Conservation (phyloP, 1,140 invertebrate species). For the Venturia canescens region DNA sequence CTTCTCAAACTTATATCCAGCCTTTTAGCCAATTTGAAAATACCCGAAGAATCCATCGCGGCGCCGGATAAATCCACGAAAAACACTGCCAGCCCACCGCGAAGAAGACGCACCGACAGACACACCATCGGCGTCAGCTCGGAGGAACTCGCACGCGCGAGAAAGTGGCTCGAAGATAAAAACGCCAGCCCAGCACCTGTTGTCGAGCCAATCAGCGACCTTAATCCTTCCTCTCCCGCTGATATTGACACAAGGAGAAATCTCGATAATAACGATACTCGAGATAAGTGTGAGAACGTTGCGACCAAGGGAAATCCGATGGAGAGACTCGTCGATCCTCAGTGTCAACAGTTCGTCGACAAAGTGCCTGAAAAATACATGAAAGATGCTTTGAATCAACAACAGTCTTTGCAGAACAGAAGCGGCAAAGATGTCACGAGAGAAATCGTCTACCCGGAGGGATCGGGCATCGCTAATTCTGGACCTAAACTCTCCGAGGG, state of each 20-base stretch:
- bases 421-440: conserved; percentile 48
- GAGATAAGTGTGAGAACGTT: conserved; percentile 33
- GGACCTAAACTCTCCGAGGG: background rate
- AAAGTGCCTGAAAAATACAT: conserved; percentile 68
- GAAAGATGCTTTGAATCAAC: conserved; percentile 74
- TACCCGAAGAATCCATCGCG: conserved; percentile 69
- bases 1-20: conserved; percentile 86
- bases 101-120: conserved; percentile 77
- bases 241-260: background rate
- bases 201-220: background rate
- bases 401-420: conserved; percentile 68
- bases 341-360: conserved; percentile 46
- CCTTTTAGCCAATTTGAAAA: conserved; percentile 83
- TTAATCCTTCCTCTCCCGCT: background rate
- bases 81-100: background rate
- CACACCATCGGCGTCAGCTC: conserved; percentile 89
- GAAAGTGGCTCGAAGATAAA: conserved; percentile 84
- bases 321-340: conserved; percentile 36
- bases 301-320: conserved; percentile 36
- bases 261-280: background rate
- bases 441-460: conserved; percentile 40
- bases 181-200: conserved; percentile 55
- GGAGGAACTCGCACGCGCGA: conserved; percentile 86
- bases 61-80: conserved; percentile 41
- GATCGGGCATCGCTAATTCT: conserved; percentile 41